These are phyloP conservation scores for Tetramorium parvispinum DNA, from an alignment of 1,140 invertebrate species.

Conservation along the genomic window DNA sequence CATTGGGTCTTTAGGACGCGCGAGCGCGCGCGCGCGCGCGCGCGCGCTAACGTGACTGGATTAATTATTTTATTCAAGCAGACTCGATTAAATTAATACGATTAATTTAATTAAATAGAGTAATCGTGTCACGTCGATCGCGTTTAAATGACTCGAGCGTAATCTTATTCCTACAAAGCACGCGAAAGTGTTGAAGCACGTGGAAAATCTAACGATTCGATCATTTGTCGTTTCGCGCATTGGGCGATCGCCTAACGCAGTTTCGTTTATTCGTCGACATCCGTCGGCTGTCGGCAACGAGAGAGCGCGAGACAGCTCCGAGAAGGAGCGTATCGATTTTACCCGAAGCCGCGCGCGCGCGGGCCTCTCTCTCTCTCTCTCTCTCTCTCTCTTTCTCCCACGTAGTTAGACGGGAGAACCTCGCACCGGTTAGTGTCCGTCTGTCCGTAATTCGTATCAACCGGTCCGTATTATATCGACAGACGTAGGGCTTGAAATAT, in stretches of 20 bases:
- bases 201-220: neutral
- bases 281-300: conserved; percentile 42
- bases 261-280: neutral
- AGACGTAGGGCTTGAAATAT: neutral
- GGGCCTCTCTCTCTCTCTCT: conserved; percentile 22
- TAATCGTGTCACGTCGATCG: neutral
- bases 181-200: neutral
- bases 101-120: too few species aligned
- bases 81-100: neutral
- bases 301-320: conserved; percentile 5
- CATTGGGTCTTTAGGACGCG: conserved; percentile 69
- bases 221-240: neutral
- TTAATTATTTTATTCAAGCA: neutral
- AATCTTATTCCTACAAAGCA: conserved; percentile 6
- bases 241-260: neutral
- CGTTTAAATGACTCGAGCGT: conserved; percentile 7
- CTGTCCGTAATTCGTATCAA: conserved; percentile 1
- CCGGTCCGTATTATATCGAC: neutral
- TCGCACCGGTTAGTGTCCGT: neutral
- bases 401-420: neutral
- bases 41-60: neutral
- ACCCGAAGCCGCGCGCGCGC: neutral
- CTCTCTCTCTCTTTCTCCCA: neutral
- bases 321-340: conserved; percentile 73
- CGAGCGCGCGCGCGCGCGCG: neutral